Evolutionary conservation across 64 coral and sea anemone species (phyloP), one percentile per base, ranked within the genome.

Genomic region (Montipora capricornis): DNA sequence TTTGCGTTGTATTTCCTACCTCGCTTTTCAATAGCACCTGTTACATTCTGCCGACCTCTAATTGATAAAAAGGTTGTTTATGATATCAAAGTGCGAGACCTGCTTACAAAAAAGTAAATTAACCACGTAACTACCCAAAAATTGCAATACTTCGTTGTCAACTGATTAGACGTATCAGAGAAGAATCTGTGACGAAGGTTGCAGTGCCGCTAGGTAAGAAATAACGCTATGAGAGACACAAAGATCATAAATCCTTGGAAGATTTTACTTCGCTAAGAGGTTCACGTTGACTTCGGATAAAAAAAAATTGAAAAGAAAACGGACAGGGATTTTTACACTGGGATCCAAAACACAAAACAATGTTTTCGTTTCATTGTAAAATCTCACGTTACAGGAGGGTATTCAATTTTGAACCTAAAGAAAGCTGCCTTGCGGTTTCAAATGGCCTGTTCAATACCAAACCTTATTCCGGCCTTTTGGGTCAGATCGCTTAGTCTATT

Each of bases 121-220:
- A 85, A 85, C 46, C 45, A 85, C 82, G 82, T 85, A 85, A 85
- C 6, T 46, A 71, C 44, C 16, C 1, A 85, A 85, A 85, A 84
- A 85, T 70, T 85, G 3, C 53, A 70, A 67, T 17, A 67, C 2
- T 59, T 24, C 20, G 3, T 37, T 59, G 17, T 8, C 62, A 19
- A 51, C 49, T 17, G 46, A 47, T 73, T 46, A 49, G 66, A 71
- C 45, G 48, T 70, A 50, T 49, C 16, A 84, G 64, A 69, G 45
- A 48, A 20, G 7, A 1, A 69, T 85, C 37, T 85, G 45, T 85
- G 66, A 71, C 7, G 44, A 19, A 11, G 37, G 59, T 19, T 15
- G 26, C 11, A 37, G 37, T 37, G 26, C 46, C 45, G 46, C 44
- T 44, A 50, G 82, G 82, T 85, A 85, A 49, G 82, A 70, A 70